Conservation (phyloP, 2,113 vertebrate genomes). For the Trichomycterus rosablanca region DNA sequence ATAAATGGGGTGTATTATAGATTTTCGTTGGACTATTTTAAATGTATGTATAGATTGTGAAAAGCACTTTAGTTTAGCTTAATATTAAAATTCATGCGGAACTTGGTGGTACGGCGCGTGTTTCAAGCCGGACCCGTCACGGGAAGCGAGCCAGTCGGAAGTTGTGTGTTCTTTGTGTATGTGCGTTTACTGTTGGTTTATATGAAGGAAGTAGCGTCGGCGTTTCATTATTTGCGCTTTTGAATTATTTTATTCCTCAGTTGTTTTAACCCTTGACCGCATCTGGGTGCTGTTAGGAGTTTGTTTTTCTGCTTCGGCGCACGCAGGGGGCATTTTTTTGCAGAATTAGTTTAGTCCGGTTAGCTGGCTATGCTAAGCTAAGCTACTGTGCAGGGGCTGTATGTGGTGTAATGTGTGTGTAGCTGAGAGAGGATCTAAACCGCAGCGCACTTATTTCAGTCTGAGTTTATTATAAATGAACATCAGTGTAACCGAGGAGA, state of each 20-base stretch:
- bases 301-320: conserved; percentile 40
- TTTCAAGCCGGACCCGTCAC: conserved; percentile 68
- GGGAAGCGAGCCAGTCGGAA: conserved; percentile 72
- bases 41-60: too few relatives aligned
- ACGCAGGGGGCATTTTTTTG: conserved; percentile 50
- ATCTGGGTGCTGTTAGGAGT: neutral
- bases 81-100: too few relatives aligned
- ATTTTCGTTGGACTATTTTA: too few relatives aligned
- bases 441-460: too few relatives aligned
- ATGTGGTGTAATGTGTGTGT: conserved; percentile 25
- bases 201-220: conserved; percentile 57
- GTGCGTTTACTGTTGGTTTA: conserved; percentile 69
- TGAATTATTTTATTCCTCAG: conserved; percentile 7
- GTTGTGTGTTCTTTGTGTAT: conserved; percentile 79
- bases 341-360: conserved; percentile 46
- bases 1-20: too few relatives aligned
- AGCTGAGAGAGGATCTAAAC: conserved; percentile 25
- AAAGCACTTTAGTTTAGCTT: too few relatives aligned
- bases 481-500: conserved; percentile 9
- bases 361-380: conserved; percentile 36
- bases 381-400: conserved; percentile 28
- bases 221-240: conserved; percentile 36
- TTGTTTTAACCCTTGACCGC: neutral
- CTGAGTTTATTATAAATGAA: too few relatives aligned
- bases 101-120: conserved; percentile 47